Conservation (phyloP, 2,888 invertebrate genomes). For the Lycaena phlaeas region DNA sequence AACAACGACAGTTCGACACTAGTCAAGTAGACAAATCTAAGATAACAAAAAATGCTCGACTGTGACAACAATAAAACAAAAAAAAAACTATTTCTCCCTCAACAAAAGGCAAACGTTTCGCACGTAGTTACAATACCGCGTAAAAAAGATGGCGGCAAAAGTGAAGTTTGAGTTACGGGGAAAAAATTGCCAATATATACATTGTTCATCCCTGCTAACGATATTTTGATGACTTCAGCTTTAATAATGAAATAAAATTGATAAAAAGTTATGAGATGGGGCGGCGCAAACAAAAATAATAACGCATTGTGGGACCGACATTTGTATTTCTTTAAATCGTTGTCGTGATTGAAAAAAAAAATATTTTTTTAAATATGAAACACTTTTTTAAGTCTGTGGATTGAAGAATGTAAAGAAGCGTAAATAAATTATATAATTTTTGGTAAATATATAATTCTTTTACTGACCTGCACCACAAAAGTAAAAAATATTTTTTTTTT, state of each 20-base stretch:
- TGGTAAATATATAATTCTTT: too few relatives aligned
- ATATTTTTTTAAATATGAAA: background rate
- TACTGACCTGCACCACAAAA: too few relatives aligned
- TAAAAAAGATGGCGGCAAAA: slow-evolving; percentile 32
- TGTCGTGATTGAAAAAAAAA: background rate
- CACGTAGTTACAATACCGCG: slow-evolving; percentile 25
- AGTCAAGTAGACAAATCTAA: too few relatives aligned
- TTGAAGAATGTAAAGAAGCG: too few relatives aligned
- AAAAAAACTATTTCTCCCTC: background rate
- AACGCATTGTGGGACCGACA: slow-evolving; percentile 28
- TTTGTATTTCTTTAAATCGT: background rate
- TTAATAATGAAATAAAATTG: slow-evolving; percentile 52
- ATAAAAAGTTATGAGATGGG: slow-evolving; percentile 23
- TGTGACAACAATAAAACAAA: too few relatives aligned
- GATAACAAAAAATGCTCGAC: too few relatives aligned
- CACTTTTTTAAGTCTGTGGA: too few relatives aligned
- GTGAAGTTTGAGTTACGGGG: slow-evolving; percentile 51
- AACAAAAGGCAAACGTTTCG: slow-evolving; percentile 16
- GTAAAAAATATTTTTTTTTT: too few relatives aligned
- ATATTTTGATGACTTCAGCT: slow-evolving; percentile 61
- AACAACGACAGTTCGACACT: too few relatives aligned
- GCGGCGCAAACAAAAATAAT: slow-evolving; percentile 25
- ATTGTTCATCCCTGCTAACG: slow-evolving; percentile 50
- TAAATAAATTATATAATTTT: too few relatives aligned
- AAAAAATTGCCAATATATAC: slow-evolving; percentile 59